These are phyloP conservation scores for Ischnura elegans DNA, from an alignment of 2,888 invertebrate species.

Conservation along the genomic window DNA sequence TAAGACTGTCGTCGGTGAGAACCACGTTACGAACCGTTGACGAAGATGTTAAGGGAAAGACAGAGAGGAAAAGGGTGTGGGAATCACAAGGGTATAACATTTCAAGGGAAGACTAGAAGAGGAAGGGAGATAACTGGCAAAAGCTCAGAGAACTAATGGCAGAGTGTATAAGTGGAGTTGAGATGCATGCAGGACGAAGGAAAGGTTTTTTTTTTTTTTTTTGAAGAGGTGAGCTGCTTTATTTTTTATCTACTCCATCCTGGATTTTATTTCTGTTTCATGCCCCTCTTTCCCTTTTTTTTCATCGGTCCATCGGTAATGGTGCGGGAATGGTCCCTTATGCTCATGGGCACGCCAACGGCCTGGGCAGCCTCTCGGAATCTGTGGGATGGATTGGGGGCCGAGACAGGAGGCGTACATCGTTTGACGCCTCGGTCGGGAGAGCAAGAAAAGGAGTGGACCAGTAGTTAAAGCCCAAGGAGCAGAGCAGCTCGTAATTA, in stretches of 20 bases:
- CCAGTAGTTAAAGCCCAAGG: conserved; percentile 60
- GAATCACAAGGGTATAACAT: background rate
- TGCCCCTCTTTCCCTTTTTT: background rate
- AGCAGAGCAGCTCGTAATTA: conserved; percentile 54
- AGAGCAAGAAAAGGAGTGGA: background rate
- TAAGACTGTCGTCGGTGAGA: background rate
- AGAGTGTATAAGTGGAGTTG: too few relatives aligned
- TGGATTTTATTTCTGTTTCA: background rate
- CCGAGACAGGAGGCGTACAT: background rate
- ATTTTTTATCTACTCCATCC: background rate
- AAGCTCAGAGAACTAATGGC: conserved; percentile 15
- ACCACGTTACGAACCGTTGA: background rate
- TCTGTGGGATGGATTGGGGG: background rate
- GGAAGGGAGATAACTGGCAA: background rate
- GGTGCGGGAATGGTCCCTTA: background rate
- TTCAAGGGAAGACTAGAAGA: background rate
- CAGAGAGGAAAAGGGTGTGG: background rate
- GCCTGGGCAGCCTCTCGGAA: background rate
- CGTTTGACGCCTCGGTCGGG: conserved; percentile 44
- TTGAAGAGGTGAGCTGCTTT: background rate
- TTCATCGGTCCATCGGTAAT: background rate
- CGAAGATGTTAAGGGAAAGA: background rate
- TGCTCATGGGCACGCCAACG: background rate
- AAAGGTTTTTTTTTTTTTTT: conserved; percentile 37
- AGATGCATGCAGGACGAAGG: background rate